phyloP scores from a whole-genome alignment of 2,113 vertebrate genomes.

The Phaethornis superciliosus region DNA sequence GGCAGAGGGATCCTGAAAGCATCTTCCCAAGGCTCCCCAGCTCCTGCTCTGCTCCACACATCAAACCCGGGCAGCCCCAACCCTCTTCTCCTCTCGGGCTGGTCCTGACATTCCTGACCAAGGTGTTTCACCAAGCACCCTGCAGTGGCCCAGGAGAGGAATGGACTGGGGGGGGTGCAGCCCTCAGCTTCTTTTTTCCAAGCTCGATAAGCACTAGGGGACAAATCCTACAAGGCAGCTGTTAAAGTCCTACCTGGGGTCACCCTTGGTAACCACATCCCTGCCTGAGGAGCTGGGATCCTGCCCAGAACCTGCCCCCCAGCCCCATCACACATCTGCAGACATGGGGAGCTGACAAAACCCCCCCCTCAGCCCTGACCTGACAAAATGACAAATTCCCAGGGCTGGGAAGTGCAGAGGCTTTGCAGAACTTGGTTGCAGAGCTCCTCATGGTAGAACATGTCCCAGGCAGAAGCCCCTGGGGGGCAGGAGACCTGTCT shows the following conservation, averaged over 20 bases:
- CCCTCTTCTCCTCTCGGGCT: background rate
- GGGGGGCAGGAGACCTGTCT: background rate
- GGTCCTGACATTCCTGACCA: background rate
- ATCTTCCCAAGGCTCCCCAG: background rate
- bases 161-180: background rate
- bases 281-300: background rate
- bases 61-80: background rate
- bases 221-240: background rate
- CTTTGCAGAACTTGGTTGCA: background rate
- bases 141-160: background rate
- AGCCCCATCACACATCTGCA: background rate
- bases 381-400: background rate
- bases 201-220: background rate
- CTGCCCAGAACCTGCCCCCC: background rate
- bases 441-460: rapidly evolving
- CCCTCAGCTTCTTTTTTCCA: background rate
- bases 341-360: background rate
- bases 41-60: background rate
- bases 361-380: rapidly evolving
- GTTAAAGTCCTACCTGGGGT: background rate
- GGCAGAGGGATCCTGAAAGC: background rate
- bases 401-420: background rate
- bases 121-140: background rate
- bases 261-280: background rate
- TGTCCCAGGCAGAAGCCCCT: background rate